Evolutionary conservation across 2,888 invertebrate species (phyloP), one percentile per base, ranked within the genome.

Genomic region (Latrodectus hesperus): DNA sequence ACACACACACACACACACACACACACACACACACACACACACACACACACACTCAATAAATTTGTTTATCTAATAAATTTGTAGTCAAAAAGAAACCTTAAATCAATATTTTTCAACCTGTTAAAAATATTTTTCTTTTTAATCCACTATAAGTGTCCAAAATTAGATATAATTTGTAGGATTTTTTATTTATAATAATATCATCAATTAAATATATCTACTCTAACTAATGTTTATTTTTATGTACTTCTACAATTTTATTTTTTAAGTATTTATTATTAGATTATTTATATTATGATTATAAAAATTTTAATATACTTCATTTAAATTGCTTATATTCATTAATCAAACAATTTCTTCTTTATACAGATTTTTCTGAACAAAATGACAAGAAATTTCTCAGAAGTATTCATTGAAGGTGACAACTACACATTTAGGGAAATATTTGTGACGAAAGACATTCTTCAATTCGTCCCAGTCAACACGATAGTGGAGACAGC

Each of bases 401-500:
- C 82, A n/a, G 16, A 11, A 12, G 22, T 82, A n/a, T 38, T 17
- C 26, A 65, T 53, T 4, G 38, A 71, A 4, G 60, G 38, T 9
- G 77, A 81, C n/a, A 80, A 86, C 51, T 76, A 71, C 26, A 16
- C 80, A 11, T 80, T 60, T 38, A 74, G 74, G 14, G 75, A 78
- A 9, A 72, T 52, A 38, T 60, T 53, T 14, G 74, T 84, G 22
- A 53, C 84, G 8, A 78, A 73, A 78, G 78, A 77, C 5, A 22
- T 73, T 14, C 1, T 73, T 6, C 60, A 64, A 14, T 64, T 55
- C 8, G 11, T 71, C 22, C 67, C 84, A 16, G 17, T 84, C 26
- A n/a, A 70, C 49, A 84, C 77, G 22, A 71, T 77, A 11, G 51
- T 88, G 1, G 83, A 97, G 93, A 96, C 97, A 91, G 95, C 96